Base-by-base conservation (phyloP, 2,113 vertebrate species). In the Ornithorhynchus anatinus region DNA sequence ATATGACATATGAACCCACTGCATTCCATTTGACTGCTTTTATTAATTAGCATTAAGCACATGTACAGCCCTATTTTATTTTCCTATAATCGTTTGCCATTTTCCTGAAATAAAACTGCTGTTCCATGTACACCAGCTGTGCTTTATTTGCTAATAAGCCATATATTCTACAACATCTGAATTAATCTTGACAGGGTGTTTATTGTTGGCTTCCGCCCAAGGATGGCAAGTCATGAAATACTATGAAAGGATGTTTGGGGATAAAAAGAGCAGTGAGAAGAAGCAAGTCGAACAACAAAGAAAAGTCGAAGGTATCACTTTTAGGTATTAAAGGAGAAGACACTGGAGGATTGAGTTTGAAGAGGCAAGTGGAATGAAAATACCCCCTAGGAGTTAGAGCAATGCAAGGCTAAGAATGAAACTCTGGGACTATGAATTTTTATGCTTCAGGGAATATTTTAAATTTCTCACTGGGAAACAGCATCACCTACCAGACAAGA, bases 41-140 rank as follows among this genome's bases (percentile, higher is more conserved):
- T 50, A 58, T 47, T 38, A 20, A n/a, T n/a, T n/a, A n/a, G n/a
- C 36, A 63, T 62, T 54, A 70, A 81, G 61, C 40, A 17, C 19
- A 48, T 29, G 6, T 10, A 37, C 3, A 32, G 2, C n/a, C 12
- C 10, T 33, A 10, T 16, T 35, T 22, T 25, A 13, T 53, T 71
- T 64, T 8, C 7, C 17, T 12, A 37, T 36, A 59, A 32, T 48
- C 45, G 36, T 42, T 4, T 48, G 61, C 10, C 8, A 2, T 61
- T 72, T 47, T 35, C 23, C 22, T 20, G 42, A 60, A 66, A 71
- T 25, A 57, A 59, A 43, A 22, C 23, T 48, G 33, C 14, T 33
- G 9, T 36, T 40, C 11, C 13, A 29, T 0, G 1, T 10, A 45
- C 19, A 42, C 22, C 23, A 20, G 3, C 29, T 65, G 37, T 62